These are phyloP conservation scores for Formica exsecta DNA, from an alignment of 1,140 invertebrate species.

Conservation along the genomic window DNA sequence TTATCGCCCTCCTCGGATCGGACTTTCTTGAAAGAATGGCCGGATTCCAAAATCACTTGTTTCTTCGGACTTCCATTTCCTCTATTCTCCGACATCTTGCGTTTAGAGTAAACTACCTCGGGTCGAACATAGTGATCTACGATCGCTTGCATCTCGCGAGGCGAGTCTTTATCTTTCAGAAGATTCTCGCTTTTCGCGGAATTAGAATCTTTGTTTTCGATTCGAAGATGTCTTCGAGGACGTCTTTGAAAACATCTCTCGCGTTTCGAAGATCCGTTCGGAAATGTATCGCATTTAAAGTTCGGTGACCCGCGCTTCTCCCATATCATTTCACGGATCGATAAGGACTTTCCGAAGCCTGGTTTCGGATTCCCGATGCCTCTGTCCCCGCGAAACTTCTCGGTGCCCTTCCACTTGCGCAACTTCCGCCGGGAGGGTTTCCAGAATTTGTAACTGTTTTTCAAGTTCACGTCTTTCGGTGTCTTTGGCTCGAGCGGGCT, in stretches of 20 bases:
- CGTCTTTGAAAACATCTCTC: not conserved
- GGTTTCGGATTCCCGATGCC: not conserved
- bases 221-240: constrained; percentile 13
- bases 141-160: not conserved
- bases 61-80: constrained; percentile 7
- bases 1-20: constrained; percentile 33
- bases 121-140: constrained; percentile 9
- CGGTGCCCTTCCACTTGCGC: constrained; percentile 10
- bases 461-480: constrained; percentile 35
- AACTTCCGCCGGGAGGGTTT: constrained; percentile 25
- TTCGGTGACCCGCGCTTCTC: not conserved
- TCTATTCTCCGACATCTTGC: not conserved
- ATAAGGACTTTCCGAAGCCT: not conserved
- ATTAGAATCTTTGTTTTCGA: not conserved
- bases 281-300: not conserved
- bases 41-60: constrained; percentile 39
- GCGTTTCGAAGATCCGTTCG: not conserved
- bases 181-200: too few species aligned
- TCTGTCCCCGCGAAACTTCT: constrained; percentile 39
- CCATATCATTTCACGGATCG: not conserved
- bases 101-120: not conserved
- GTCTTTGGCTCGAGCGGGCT: not conserved
- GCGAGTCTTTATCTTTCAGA: not conserved
- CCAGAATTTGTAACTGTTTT: constrained; percentile 38
- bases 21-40: not conserved